Evolutionary conservation across 30 jellyfish, hydroid and myxozoan species (phyloP).

Genomic region (Euphysa ruthae): DNA sequence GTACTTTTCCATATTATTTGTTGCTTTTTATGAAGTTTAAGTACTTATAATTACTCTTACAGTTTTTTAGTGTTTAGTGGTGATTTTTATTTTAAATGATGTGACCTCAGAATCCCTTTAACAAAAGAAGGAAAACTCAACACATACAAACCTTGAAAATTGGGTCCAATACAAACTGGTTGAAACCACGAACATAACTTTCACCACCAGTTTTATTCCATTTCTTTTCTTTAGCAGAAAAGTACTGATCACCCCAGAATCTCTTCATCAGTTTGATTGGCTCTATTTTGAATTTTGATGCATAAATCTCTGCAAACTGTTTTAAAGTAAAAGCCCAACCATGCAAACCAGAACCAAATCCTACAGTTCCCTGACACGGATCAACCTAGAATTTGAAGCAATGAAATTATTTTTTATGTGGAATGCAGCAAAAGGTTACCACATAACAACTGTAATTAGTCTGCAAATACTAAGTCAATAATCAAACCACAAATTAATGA

Average conservation of each 20-base stretch:
- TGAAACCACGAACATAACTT: conserved; percentile 88
- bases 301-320: conserved; percentile 92
- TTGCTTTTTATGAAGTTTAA: too few species aligned
- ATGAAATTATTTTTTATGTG: too few species aligned
- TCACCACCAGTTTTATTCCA: conserved; percentile 78
- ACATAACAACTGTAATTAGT: too few species aligned
- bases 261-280: conserved; percentile 77
- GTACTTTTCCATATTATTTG: too few species aligned
- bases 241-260: conserved; percentile 98
- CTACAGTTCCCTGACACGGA: conserved; percentile 93
- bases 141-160: conserved; percentile 94
- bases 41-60: too few species aligned
- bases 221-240: conserved; percentile 70
- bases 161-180: conserved; percentile 87
- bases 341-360: conserved; percentile 99
- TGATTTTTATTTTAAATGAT: too few species aligned
- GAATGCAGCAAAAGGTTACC: too few species aligned
- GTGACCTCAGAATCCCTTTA: too few species aligned
- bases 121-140: too few species aligned
- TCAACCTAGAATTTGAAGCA: conserved; percentile 82
- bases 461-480: too few species aligned
- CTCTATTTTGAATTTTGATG: conserved; percentile 84
- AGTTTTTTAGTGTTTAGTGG: too few species aligned
- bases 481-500: too few species aligned
- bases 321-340: conserved; percentile 98